These are phyloP conservation scores for Mohoua ochrocephala DNA, from an alignment of 2,113 vertebrate genomes.

Conservation along the genomic window DNA sequence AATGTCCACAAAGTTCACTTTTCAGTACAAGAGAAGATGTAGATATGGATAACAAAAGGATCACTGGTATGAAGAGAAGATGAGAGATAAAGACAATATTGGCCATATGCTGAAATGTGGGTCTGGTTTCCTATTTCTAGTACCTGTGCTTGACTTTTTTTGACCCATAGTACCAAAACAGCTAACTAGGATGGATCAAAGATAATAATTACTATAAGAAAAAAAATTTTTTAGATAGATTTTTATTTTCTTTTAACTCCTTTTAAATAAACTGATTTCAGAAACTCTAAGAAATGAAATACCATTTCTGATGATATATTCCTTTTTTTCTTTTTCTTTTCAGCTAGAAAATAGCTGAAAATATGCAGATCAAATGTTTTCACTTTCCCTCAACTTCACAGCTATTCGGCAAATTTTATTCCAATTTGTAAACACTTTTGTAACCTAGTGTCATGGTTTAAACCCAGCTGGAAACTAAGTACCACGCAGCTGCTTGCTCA, in stretches of 20 bases:
- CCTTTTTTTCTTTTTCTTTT: not conserved
- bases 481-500: fast-evolving
- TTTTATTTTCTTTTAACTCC: not conserved
- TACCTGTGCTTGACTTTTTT: not conserved
- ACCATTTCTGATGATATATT: not conserved
- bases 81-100: not conserved
- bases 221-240: too few species aligned
- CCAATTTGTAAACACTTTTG: not conserved
- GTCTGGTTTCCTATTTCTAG: not conserved
- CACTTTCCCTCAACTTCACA: not conserved
- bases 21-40: not conserved
- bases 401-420: not conserved
- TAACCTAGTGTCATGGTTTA: not conserved
- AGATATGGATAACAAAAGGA: not conserved
- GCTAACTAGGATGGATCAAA: not conserved
- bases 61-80: not conserved
- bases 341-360: not conserved
- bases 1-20: not conserved
- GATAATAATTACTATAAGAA: not conserved
- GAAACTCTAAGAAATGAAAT: not conserved
- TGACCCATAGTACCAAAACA: not conserved
- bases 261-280: not conserved
- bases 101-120: not conserved
- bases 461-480: not conserved
- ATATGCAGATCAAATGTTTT: not conserved